Evolutionary conservation across 2,797 vertebrate species (phyloP).

Genomic region (Oryzias sinensis): DNA sequence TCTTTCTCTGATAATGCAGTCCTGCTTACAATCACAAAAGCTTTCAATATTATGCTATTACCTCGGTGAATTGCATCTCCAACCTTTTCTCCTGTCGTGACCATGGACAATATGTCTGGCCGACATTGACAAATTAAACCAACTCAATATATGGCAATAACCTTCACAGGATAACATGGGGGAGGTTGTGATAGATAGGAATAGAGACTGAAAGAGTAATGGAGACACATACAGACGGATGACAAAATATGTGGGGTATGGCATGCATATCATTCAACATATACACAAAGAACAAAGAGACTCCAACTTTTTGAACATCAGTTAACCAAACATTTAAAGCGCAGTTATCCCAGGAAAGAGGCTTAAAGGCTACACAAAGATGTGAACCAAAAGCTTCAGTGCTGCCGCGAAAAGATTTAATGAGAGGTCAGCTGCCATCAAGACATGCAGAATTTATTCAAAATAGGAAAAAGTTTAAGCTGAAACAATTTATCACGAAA

Average conservation of each 20-base stretch:
- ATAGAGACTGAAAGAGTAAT: constrained; percentile 18
- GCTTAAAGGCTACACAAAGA: no score
- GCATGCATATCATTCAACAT: constrained; percentile 19
- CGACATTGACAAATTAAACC: constrained; percentile 77
- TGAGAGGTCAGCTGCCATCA: no score
- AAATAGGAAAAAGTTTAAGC: no score
- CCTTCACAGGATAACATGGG: constrained; percentile 60
- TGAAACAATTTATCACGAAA: no score
- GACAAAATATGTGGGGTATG: constrained; percentile 27
- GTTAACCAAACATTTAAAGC: no score
- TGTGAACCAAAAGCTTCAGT: no score
- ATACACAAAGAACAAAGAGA: constrained; percentile 11
- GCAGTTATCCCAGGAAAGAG: no score
- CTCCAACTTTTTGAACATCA: constrained; percentile 40
- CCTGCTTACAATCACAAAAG: constrained; percentile 15
- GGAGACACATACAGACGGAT: constrained; percentile 36
- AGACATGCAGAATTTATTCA: no score
- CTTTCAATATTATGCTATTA: constrained; percentile 39
- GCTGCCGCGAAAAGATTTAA: no score
- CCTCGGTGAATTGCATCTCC: constrained; percentile 16
- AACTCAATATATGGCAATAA: constrained; percentile 72
- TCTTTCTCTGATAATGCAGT: constrained; percentile 8
- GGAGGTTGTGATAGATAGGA: constrained; percentile 16
- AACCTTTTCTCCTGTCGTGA: constrained; percentile 38
- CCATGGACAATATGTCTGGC: constrained; percentile 55